Percentiles rank a stretch among this genome's conserved stretches.
Evolutionary conservation across 2,797 vertebrate genomes (phyloP).

Genomic region (Arremon aurantiirostris): DNA sequence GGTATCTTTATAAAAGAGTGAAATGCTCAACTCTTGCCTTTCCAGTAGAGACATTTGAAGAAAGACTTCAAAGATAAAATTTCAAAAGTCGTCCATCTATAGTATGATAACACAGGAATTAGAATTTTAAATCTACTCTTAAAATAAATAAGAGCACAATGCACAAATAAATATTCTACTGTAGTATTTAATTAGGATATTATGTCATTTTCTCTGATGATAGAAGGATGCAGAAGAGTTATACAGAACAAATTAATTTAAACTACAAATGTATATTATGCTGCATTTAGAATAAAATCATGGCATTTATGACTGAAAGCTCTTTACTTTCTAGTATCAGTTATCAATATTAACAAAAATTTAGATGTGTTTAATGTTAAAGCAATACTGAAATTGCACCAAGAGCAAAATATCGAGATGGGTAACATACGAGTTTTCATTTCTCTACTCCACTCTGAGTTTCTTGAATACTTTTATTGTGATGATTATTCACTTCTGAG

Average conservation of each 20-base stretch:
- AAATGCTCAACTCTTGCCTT: not conserved
- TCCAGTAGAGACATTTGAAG: not conserved
- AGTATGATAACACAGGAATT: not conserved
- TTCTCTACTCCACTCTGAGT: not conserved
- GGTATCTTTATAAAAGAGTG: not conserved
- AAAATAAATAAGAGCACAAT: not conserved
- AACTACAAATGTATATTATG: not conserved
- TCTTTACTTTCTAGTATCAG: not conserved
- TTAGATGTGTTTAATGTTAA: not conserved
- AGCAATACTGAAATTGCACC: not conserved
- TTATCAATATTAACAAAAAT: not conserved
- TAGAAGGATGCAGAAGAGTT: not conserved
- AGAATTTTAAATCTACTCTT: not conserved
- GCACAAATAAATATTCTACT: not conserved
- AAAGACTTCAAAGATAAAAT: not conserved
- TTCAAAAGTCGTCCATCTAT: not conserved
- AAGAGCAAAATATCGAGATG: not conserved
- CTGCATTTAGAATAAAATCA: not conserved
- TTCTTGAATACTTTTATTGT: not conserved
- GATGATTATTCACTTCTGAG: slow-evolving; percentile 1
- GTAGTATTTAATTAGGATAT: not conserved
- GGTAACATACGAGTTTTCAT: not conserved
- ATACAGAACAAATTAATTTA: not conserved
- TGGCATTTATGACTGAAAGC: not conserved
- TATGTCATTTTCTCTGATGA: not conserved